A percentile compares a stretch with the other conserved stretches of the same genome.
These are phyloP conservation scores for Zoanthus sociatus DNA, from an alignment of 92 coral and sea anemone species.

Conservation along the genomic window DNA sequence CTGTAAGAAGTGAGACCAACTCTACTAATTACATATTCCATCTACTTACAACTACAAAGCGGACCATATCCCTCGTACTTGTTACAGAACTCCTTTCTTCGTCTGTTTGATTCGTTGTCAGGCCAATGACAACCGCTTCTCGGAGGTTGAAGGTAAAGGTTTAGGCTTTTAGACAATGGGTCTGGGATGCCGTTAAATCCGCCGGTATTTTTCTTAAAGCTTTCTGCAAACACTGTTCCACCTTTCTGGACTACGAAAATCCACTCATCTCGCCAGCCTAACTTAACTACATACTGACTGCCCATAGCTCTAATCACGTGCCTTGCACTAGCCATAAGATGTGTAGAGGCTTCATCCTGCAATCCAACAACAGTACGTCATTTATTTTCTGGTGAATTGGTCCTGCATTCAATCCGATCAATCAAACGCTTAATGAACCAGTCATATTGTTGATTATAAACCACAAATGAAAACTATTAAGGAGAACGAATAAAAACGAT, in stretches of 20 bases:
- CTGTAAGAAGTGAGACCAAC: background rate
- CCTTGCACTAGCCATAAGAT: conserved; percentile 56
- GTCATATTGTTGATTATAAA: too few species aligned
- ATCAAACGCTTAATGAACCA: background rate
- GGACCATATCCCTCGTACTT: conserved; percentile 77
- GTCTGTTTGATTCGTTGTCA: conserved; percentile 47
- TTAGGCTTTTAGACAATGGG: conserved; percentile 57
- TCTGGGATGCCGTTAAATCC: conserved; percentile 54
- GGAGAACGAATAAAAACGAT: too few species aligned
- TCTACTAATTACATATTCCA: background rate
- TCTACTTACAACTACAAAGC: conserved; percentile 77
- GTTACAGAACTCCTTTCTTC: conserved; percentile 75
- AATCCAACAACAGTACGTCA: background rate
- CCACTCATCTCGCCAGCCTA: conserved; percentile 86
- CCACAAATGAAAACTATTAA: too few species aligned
- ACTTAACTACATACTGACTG: conserved; percentile 61
- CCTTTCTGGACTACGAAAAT: conserved; percentile 76
- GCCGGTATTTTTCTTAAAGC: conserved; percentile 56
- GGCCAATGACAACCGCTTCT: conserved; percentile 67
- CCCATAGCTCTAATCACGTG: conserved; percentile 67
- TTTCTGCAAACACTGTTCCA: conserved; percentile 64
- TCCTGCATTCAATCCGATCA: background rate
- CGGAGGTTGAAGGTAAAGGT: conserved; percentile 42
- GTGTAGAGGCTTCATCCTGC: conserved; percentile 78
- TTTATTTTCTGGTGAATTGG: background rate